Conservation (phyloP, 2,113 vertebrate genomes). For the Nibea albiflora region DNA sequence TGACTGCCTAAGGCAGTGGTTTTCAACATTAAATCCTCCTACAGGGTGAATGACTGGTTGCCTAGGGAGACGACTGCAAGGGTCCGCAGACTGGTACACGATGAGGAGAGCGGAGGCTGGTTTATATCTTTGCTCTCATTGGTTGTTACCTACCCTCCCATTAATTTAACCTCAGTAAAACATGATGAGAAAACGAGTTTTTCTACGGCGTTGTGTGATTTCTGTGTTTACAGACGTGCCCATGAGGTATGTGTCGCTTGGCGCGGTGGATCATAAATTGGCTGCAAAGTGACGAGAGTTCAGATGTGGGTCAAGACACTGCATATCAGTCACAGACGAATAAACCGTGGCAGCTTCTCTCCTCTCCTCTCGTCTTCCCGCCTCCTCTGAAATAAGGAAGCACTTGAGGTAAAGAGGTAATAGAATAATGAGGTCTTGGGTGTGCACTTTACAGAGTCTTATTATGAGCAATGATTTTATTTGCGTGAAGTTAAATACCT, state of each 20-base stretch:
- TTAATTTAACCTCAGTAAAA: neutral
- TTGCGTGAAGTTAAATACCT: neutral
- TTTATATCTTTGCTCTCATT: slow-evolving; percentile 17
- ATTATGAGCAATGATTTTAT: neutral
- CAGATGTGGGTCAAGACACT: slow-evolving; percentile 12
- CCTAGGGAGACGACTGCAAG: slow-evolving; percentile 41
- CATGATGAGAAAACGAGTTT: neutral
- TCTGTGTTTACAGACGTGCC: slow-evolving; percentile 1
- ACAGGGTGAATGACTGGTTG: slow-evolving; percentile 56
- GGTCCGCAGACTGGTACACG: neutral
- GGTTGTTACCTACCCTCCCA: neutral
- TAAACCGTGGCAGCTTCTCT: slow-evolving; percentile 2
- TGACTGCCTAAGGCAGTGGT: slow-evolving; percentile 48
- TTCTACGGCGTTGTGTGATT: slow-evolving; percentile 1
- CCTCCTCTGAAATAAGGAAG: neutral
- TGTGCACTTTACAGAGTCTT: neutral
- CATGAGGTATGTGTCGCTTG: neutral
- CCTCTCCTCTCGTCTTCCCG: neutral
- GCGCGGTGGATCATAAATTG: slow-evolving; percentile 18
- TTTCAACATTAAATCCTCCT: slow-evolving; percentile 61
- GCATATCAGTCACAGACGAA: slow-evolving; percentile 47
- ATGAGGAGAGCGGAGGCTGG: neutral
- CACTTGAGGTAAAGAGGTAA: neutral
- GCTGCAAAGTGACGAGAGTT: slow-evolving; percentile 23
- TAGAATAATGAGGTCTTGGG: neutral